Evolutionary conservation across 2,797 vertebrate genomes (phyloP).

Genomic region (Martes flavigula): DNA sequence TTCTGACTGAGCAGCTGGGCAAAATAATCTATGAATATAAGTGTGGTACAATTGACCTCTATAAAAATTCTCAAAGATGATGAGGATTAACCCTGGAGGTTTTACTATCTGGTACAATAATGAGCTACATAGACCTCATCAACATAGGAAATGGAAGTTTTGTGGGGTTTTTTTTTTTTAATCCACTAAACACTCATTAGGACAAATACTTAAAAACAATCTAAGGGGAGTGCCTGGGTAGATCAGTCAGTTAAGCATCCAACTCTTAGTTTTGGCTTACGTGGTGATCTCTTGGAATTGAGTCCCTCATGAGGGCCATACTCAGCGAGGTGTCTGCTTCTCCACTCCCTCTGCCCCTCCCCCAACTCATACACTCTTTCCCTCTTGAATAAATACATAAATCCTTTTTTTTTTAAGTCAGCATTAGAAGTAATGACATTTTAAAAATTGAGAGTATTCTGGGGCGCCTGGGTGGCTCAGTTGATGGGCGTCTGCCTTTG

Average conservation of each 20-base stretch:
- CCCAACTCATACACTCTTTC: neutral
- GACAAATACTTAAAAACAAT: conserved; percentile 20
- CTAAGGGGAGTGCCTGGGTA: neutral
- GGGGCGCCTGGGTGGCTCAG: too few relatives aligned
- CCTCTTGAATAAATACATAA: neutral
- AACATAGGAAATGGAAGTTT: neutral
- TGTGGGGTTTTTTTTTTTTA: neutral
- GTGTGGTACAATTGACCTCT: neutral
- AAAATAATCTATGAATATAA: neutral
- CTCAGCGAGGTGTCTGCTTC: neutral
- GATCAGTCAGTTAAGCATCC: neutral
- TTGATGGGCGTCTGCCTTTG: too few relatives aligned
- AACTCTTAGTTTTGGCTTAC: neutral
- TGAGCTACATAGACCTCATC: neutral
- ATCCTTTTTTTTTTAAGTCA: neutral
- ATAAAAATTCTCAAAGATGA: neutral
- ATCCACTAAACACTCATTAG: neutral
- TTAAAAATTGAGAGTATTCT: neutral
- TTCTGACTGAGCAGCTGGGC: neutral
- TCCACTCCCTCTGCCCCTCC: neutral
- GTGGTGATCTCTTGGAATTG: neutral
- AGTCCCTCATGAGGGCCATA: neutral
- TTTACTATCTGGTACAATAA: neutral
- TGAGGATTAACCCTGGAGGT: neutral
- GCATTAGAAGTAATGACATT: conserved; percentile 17